Evolutionary conservation across 2,888 invertebrate species (phyloP).

Genomic region (Conus canariensis): DNA sequence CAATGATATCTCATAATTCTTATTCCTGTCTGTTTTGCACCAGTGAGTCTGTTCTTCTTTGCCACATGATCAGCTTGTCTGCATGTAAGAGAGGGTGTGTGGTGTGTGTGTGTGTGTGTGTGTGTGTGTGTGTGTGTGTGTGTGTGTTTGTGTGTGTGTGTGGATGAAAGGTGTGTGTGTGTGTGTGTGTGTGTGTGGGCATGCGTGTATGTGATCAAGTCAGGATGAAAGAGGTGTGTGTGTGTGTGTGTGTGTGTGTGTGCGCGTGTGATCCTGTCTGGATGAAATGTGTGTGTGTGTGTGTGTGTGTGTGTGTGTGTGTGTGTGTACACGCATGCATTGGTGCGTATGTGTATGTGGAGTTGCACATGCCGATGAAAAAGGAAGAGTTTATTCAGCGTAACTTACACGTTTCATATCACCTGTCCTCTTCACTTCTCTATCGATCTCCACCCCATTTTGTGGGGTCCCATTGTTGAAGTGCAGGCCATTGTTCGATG

Average conservation of each 20-base stretch:
- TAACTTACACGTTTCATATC: no score
- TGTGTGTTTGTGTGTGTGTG: neutral
- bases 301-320: slow-evolving; percentile 24
- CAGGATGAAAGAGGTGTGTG: neutral
- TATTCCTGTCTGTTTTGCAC: no score
- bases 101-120: no score
- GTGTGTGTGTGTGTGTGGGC: neutral
- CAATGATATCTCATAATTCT: no score
- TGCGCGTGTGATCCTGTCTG: neutral
- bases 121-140: neutral
- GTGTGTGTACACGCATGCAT: neutral
- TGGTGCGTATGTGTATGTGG: neutral
- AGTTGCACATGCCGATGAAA: neutral
- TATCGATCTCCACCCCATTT: no score
- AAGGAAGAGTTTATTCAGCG: neutral
- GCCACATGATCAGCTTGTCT: no score
- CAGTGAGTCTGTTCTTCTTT: no score
- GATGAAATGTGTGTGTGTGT: neutral
- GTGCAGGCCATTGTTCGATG: no score
- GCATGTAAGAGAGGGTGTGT: no score
- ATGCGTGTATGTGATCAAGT: neutral
- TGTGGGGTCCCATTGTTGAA: no score
- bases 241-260: neutral
- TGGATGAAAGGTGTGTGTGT: neutral
- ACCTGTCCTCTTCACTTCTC: no score